Evolutionary conservation across 2,113 vertebrate genomes (phyloP).

Genomic region (Cyanoramphus novaezelandiae): DNA sequence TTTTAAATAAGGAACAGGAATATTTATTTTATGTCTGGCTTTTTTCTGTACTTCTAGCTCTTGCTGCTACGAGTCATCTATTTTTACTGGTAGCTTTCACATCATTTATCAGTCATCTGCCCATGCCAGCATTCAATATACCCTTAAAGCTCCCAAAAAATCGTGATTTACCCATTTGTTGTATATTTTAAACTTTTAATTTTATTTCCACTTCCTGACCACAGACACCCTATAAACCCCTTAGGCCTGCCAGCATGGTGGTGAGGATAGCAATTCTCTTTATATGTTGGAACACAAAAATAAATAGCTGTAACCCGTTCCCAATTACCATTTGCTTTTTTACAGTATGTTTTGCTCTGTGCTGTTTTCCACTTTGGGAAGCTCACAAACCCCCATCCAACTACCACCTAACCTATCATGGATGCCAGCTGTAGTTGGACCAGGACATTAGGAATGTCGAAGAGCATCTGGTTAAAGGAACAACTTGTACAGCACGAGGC

Average conservation of each 20-base stretch:
- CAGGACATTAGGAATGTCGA: neutral
- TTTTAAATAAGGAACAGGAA: neutral
- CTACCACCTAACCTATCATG: neutral
- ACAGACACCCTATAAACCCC: neutral
- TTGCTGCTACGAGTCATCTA: neutral
- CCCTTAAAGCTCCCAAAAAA: neutral
- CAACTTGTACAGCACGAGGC: neutral
- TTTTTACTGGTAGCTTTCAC: neutral
- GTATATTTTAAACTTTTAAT: neutral
- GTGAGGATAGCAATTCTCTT: neutral
- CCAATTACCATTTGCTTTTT: neutral
- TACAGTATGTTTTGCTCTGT: neutral
- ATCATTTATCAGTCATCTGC: neutral
- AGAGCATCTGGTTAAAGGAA: neutral
- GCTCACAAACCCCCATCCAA: neutral
- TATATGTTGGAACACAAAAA: neutral
- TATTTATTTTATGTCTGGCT: neutral
- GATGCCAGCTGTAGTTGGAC: neutral
- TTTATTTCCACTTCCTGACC: neutral
- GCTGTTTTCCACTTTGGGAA: neutral
- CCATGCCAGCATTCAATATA: neutral
- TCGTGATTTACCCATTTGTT: neutral
- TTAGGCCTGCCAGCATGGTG: neutral
- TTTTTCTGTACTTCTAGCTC: neutral
- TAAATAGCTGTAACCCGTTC: neutral